Evolutionary conservation across 2,888 invertebrate genomes (phyloP).

Genomic region (Leptopilina drosophilae): DNA sequence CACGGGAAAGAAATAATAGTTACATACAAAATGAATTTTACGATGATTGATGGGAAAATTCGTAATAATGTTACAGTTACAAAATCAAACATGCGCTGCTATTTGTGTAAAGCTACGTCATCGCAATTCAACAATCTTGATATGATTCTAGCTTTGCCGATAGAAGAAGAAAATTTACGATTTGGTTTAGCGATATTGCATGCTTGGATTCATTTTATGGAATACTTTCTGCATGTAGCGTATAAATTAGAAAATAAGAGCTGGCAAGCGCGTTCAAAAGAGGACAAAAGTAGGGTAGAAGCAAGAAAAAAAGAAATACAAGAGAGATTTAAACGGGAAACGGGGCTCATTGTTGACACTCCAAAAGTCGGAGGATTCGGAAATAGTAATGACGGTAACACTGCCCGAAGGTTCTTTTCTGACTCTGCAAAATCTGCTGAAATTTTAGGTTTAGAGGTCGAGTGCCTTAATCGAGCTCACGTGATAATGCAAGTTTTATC

Average conservation of each 20-base stretch:
- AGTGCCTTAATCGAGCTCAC: neutral
- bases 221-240: too few relatives aligned
- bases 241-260: too few relatives aligned
- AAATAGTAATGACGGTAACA: conserved; percentile 17
- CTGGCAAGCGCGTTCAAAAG: too few relatives aligned
- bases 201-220: too few relatives aligned
- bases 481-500: conserved; percentile 12
- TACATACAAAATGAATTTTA: conserved; percentile 49
- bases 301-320: neutral
- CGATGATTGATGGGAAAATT: too few relatives aligned
- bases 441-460: conserved; percentile 13
- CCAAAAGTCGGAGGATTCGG: neutral
- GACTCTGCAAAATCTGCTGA: neutral
- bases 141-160: too few relatives aligned
- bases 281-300: conserved; percentile 20
- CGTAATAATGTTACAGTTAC: too few relatives aligned
- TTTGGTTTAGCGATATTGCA: too few relatives aligned
- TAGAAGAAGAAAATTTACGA: too few relatives aligned
- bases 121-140: too few relatives aligned
- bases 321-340: neutral
- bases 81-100: too few relatives aligned
- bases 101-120: too few relatives aligned
- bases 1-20: conserved; percentile 49
- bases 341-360: conserved; percentile 2
- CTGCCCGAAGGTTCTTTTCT: neutral